Evolutionary conservation across 2,113 vertebrate genomes (phyloP).

Genomic region (Atractosteus spatula): DNA sequence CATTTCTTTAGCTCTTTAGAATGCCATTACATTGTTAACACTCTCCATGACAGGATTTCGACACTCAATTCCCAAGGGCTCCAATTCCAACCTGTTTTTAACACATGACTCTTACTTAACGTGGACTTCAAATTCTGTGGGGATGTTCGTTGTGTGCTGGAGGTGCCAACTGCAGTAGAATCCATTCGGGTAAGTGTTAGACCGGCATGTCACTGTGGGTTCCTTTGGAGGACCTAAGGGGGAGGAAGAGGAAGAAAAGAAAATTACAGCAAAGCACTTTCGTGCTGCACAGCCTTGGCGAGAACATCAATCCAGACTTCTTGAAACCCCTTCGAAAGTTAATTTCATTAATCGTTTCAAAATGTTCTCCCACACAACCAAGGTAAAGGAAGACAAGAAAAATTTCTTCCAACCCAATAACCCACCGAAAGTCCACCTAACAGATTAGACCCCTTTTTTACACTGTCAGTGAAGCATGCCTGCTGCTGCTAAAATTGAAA

Average conservation of each 20-base stretch:
- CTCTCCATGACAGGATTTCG: no score
- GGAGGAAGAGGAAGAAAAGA: conserved; percentile 27
- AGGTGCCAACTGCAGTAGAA: conserved; percentile 99
- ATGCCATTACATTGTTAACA: no score
- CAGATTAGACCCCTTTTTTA: conserved; percentile 60
- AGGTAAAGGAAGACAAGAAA: neutral
- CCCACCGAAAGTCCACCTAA: conserved; percentile 53
- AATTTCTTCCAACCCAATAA: conserved; percentile 20
- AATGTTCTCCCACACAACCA: neutral
- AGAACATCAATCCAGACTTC: conserved; percentile 21
- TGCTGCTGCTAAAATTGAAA: conserved; percentile 36
- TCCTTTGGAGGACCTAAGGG: conserved; percentile 74
- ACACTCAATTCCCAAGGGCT: no score
- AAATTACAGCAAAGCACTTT: conserved; percentile 29
- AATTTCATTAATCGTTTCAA: neutral
- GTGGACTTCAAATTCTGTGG: conserved; percentile 86
- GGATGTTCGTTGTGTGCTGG: conserved; percentile 80
- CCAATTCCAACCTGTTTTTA: neutral
- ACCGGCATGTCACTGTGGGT: conserved; percentile 83
- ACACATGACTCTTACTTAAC: conserved; percentile 78
- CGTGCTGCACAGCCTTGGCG: conserved; percentile 17
- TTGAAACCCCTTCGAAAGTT: neutral
- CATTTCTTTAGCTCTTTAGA: no score
- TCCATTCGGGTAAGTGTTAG: conserved; percentile 93
- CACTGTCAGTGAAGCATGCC: conserved; percentile 36